A percentile compares a stretch with the other conserved stretches of the same genome.
These are phyloP conservation scores for Cephalopholis sonnerati DNA, from an alignment of 2,113 vertebrate genomes.

Conservation along the genomic window DNA sequence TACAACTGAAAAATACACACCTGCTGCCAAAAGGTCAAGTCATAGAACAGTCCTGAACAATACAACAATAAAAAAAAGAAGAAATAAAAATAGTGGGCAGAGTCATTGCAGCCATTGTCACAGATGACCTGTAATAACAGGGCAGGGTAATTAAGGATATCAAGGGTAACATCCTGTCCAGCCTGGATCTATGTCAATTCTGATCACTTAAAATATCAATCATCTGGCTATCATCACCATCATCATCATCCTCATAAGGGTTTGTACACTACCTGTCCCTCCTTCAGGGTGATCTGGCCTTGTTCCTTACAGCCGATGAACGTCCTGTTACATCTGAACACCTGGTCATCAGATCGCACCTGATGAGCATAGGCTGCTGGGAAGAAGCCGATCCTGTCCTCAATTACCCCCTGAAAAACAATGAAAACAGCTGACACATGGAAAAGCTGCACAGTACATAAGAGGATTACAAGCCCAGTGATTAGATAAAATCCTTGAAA, in stretches of 20 bases:
- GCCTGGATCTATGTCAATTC: not conserved
- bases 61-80: not conserved
- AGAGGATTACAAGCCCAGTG: slow-evolving; percentile 7
- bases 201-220: not conserved
- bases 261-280: slow-evolving; percentile 90
- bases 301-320: slow-evolving; percentile 96
- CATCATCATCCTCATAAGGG: not conserved
- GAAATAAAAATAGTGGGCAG: not conserved
- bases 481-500: slow-evolving; percentile 19
- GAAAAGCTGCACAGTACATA: not conserved
- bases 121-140: not conserved
- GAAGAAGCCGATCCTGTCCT: slow-evolving; percentile 94
- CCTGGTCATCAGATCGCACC: slow-evolving; percentile 88
- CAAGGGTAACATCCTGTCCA: not conserved
- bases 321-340: slow-evolving; percentile 92
- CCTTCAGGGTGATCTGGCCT: slow-evolving; percentile 95
- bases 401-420: slow-evolving; percentile 90
- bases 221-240: not conserved
- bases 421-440: not conserved
- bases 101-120: not conserved
- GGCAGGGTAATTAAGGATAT: not conserved
- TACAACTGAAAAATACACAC: no score
- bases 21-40: no score
- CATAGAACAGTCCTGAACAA: not conserved
- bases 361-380: slow-evolving; percentile 94